Evolutionary conservation across 2,113 vertebrate species (phyloP).

Genomic region (Leiothrix lutea): DNA sequence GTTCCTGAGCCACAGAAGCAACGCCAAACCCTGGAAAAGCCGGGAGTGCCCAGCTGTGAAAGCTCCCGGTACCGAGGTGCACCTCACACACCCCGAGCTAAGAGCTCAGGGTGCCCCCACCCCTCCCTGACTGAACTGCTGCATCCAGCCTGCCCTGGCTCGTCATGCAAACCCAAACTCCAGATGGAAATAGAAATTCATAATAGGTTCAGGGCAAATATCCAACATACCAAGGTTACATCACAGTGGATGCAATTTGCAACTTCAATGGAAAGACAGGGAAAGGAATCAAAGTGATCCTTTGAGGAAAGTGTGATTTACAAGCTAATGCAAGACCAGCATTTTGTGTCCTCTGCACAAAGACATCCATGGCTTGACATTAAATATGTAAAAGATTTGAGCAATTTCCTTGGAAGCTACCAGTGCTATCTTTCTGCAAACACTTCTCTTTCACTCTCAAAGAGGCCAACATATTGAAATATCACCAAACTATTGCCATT

Average conservation of each 20-base stretch:
- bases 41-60: neutral
- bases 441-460: neutral
- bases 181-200: slow-evolving; percentile 5
- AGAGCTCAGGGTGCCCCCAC: neutral
- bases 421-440: neutral
- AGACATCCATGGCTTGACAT: neutral
- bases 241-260: neutral
- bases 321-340: neutral
- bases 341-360: neutral
- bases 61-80: neutral
- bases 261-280: neutral
- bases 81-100: neutral
- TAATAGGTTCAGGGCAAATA: neutral
- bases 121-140: neutral
- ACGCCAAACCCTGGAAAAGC: neutral
- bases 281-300: neutral
- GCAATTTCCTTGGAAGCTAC: neutral
- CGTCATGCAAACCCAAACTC: neutral
- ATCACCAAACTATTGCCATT: neutral
- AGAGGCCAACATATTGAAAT: neutral
- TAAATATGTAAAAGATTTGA: neutral
- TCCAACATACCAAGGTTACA: neutral
- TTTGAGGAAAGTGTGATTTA: slow-evolving; percentile 3
- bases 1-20: neutral
- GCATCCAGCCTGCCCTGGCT: neutral